Evolutionary conservation across 2,113 vertebrate genomes (phyloP), one percentile per base, ranked within the genome.

Genomic region (Dipodomys merriami): DNA sequence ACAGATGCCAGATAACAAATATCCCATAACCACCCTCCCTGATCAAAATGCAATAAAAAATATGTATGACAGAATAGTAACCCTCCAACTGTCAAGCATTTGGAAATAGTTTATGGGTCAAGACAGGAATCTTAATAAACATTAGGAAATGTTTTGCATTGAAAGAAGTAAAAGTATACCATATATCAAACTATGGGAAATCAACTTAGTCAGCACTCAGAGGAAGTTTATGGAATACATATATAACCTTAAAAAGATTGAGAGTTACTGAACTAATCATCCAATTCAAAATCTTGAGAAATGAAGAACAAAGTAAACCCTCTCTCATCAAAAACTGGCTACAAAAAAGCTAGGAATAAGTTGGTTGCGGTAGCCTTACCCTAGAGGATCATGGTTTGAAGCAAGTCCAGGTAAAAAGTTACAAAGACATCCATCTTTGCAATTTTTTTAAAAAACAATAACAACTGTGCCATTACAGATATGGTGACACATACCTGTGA

Each of bases 101-200:
- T 87, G 80, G 67, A 90, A 95, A 88, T 79, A 82, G 65, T 92
- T 44, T 53, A 53, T 85, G 65, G 2, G 9, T 67, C 60, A 83
- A 68, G 49, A 76, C 65, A 85, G n/a, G 4, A 57, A 91, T 69
- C 83, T 91, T 62, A 91, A 80, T 62, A 69, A 84, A 91, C 46
- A 89, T 64, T 67, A 73, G 57, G 77, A 84, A 93, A 87, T 68
- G 81, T 35, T 81, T 67, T 57, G 5, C 19, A 69, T 18, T 46
- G 19, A 76, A 82, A 87, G 15, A 27, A 87, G 87, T 81, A 18
- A 87, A 95, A 93, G 39, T 6, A 82, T 27, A 49, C 10, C 7
- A 69, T 27, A 12, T 35, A 65, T 68, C 35, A 90, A 93, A 77
- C 62, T 68, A 4, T 82, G 22, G 18, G 6, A 68, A 72, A 53